Percentiles rank a stretch among this genome's conserved stretches.
phyloP scores from a whole-genome alignment of 2,113 vertebrate species.

The Mormyrus iriodes region DNA sequence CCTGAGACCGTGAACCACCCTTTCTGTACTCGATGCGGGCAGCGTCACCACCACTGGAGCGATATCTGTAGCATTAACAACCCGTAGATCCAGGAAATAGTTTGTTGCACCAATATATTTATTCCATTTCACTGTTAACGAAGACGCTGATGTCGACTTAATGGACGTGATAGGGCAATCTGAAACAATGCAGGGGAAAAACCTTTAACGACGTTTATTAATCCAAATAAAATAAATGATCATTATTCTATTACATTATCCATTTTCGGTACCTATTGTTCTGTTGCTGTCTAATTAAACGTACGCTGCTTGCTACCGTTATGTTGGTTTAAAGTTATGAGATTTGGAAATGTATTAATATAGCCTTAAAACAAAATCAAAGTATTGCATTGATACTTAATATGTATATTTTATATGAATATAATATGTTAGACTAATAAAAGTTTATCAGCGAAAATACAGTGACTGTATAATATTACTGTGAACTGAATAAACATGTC shows the following conservation, averaged over 20 bases:
- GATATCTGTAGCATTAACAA: slow-evolving; percentile 43
- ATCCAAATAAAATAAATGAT: not conserved
- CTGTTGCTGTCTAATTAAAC: not conserved
- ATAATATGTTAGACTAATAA: not conserved
- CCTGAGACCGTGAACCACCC: slow-evolving; percentile 47
- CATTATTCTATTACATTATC: not conserved
- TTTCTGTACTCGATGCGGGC: slow-evolving; percentile 18
- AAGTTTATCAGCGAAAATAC: not conserved
- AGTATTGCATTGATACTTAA: not conserved
- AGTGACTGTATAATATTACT: not conserved
- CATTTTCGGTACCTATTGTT: not conserved
- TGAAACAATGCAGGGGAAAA: slow-evolving; percentile 25
- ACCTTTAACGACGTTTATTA: not conserved
- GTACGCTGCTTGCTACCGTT: not conserved
- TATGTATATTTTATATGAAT: not conserved
- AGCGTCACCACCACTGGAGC: slow-evolving; percentile 42
- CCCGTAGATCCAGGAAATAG: slow-evolving; percentile 48
- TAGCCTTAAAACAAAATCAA: not conserved
- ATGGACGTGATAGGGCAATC: slow-evolving; percentile 49
- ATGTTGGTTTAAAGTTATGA: not conserved
- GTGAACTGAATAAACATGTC: not conserved
- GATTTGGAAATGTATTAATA: not conserved
- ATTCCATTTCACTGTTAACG: slow-evolving; percentile 48
- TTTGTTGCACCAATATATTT: slow-evolving; percentile 21
- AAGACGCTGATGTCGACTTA: slow-evolving; percentile 51